These are phyloP conservation scores for Dryococelus australis DNA, from an alignment of 2,888 invertebrate genomes.

Conservation along the genomic window DNA sequence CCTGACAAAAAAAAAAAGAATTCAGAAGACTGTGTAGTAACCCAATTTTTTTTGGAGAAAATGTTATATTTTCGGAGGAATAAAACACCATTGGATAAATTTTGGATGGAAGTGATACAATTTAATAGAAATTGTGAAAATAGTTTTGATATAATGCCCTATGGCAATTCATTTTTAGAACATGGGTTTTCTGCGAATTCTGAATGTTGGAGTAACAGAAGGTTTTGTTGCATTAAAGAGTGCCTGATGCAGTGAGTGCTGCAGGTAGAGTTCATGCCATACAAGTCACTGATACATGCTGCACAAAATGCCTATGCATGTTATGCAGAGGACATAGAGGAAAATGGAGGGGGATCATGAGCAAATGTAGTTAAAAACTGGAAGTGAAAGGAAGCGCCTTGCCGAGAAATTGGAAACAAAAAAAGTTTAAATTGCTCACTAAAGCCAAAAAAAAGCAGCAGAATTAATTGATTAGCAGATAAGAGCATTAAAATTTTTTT, in stretches of 20 bases:
- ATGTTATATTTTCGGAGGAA: background rate
- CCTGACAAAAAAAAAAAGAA: background rate
- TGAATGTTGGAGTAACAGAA: background rate
- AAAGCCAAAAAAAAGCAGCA: background rate
- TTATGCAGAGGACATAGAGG: background rate
- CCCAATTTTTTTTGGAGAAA: background rate
- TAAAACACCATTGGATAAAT: background rate
- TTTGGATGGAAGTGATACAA: background rate
- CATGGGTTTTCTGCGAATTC: background rate
- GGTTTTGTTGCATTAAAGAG: background rate
- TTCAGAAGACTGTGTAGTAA: background rate
- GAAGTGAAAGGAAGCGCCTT: background rate
- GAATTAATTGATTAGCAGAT: background rate
- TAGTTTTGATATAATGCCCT: background rate
- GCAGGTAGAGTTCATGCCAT: background rate
- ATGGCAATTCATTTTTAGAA: background rate
- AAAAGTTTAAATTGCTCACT: background rate
- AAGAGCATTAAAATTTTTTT: background rate
- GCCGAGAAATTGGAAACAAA: background rate
- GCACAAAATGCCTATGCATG: background rate
- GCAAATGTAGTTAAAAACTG: background rate
- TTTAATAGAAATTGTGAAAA: background rate
- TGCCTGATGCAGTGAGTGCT: background rate
- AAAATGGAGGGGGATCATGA: background rate
- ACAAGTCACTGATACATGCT: background rate